Conservation (phyloP, 1,140 invertebrate genomes). For the Hesperophylax magnus region DNA sequence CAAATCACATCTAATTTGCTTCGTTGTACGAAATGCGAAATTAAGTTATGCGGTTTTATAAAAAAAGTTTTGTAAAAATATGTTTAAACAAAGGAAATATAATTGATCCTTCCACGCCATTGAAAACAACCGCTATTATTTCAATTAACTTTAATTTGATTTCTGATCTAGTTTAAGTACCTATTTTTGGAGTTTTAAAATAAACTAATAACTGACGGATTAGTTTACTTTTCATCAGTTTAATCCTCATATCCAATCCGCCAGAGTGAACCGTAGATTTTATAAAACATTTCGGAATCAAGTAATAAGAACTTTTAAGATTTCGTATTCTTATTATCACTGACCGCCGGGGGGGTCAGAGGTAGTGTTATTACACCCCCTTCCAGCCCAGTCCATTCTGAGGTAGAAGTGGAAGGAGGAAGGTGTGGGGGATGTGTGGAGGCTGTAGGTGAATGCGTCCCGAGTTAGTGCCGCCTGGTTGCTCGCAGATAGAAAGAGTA, state of each 20-base stretch:
- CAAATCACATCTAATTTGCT: too few relatives aligned
- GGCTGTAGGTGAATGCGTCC: constrained; percentile 39
- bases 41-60: too few relatives aligned
- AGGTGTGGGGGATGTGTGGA: not conserved
- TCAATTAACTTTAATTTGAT: too few relatives aligned
- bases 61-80: too few relatives aligned
- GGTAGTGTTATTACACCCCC: constrained; percentile 14
- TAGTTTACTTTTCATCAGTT: too few relatives aligned
- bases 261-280: not conserved
- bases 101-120: too few relatives aligned
- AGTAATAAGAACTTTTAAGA: constrained; percentile 3
- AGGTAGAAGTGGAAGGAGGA: not conserved
- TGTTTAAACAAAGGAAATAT: too few relatives aligned
- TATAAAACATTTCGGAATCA: not conserved
- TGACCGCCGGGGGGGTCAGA: constrained; percentile 4
- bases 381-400: not conserved
- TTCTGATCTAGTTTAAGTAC: too few relatives aligned
- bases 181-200: too few relatives aligned
- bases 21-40: too few relatives aligned
- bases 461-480: constrained; percentile 56
- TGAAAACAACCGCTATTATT: too few relatives aligned
- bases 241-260: not conserved
- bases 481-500: constrained; percentile 57
- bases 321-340: not conserved
- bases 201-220: too few relatives aligned